phyloP scores from a whole-genome alignment of 2,888 invertebrate genomes.

The Latheticus oryzae region DNA sequence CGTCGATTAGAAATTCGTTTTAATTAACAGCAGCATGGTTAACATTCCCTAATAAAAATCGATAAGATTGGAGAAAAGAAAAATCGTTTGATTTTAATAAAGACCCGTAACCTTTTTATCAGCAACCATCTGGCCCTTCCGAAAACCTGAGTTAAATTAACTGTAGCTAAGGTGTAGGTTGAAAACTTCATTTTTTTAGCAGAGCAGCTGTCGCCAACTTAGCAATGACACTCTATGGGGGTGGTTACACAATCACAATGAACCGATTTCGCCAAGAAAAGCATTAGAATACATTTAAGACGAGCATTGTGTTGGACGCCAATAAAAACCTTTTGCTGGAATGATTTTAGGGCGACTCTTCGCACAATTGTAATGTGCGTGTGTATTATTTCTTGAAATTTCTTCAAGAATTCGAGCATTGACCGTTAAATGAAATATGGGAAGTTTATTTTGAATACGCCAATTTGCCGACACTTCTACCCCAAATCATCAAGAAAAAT shows the following conservation, averaged over 20 bases:
- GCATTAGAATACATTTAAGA: slow-evolving; percentile 64
- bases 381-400: slow-evolving; percentile 54
- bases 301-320: slow-evolving; percentile 50
- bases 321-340: slow-evolving; percentile 33
- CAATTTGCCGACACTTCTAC: slow-evolving; percentile 48
- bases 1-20: slow-evolving; percentile 21
- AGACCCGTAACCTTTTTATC: slow-evolving; percentile 51
- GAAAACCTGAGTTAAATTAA: slow-evolving; percentile 64
- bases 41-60: slow-evolving; percentile 34
- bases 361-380: slow-evolving; percentile 55
- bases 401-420: slow-evolving; percentile 46
- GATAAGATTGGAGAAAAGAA: slow-evolving; percentile 30
- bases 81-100: slow-evolving; percentile 49
- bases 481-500: slow-evolving; percentile 6
- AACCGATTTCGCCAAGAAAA: slow-evolving; percentile 61
- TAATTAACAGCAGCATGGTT: slow-evolving; percentile 35
- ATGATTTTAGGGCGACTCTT: slow-evolving; percentile 34
- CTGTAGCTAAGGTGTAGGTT: slow-evolving; percentile 67
- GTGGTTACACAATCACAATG: slow-evolving; percentile 67
- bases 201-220: slow-evolving; percentile 62
- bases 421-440: slow-evolving; percentile 57
- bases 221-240: slow-evolving; percentile 65
- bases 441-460: slow-evolving; percentile 49
- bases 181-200: slow-evolving; percentile 66
- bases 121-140: slow-evolving; percentile 50